phyloP scores from a whole-genome alignment of 1,140 invertebrate genomes.

The Drosophila pectinifera region DNA sequence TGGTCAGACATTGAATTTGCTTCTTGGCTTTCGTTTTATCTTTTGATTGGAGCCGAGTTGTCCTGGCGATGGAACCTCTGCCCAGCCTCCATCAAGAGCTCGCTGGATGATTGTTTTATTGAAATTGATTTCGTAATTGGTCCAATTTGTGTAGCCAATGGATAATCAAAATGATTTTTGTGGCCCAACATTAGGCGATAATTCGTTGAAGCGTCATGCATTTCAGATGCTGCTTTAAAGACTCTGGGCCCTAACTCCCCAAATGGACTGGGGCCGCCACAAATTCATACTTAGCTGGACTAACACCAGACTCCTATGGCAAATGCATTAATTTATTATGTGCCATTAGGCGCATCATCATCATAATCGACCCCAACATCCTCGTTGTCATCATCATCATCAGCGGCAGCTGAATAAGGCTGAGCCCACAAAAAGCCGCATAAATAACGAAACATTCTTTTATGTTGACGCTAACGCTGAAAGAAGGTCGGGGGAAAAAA shows the following conservation, averaged over 20 bases:
- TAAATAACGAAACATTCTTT: slow-evolving; percentile 63
- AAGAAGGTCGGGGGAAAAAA: slow-evolving; percentile 23
- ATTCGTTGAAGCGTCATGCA: no score
- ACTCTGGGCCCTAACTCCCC: background rate
- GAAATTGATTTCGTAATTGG: slow-evolving; percentile 73
- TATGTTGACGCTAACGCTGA: slow-evolving; percentile 39
- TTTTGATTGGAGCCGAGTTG: slow-evolving; percentile 33
- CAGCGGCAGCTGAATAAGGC: slow-evolving; percentile 29
- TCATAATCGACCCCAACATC: slow-evolving; percentile 37
- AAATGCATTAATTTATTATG: slow-evolving; percentile 55
- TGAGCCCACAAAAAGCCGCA: slow-evolving; percentile 59
- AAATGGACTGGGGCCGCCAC: background rate
- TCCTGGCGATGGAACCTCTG: slow-evolving; percentile 29
- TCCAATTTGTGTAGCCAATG: slow-evolving; percentile 51
- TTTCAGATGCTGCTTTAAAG: slow-evolving; percentile 1
- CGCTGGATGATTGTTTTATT: slow-evolving; percentile 46
- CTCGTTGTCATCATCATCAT: slow-evolving; percentile 29
- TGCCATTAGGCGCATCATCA: slow-evolving; percentile 55
- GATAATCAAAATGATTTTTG: slow-evolving; percentile 51
- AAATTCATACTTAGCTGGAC: no score
- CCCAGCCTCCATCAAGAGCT: slow-evolving; percentile 1
- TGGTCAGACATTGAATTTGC: slow-evolving; percentile 68
- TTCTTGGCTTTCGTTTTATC: slow-evolving; percentile 39
- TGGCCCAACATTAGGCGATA: slow-evolving; percentile 26
- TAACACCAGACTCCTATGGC: background rate